Conservation (phyloP, 2,797 vertebrate species). For the Etheostoma nigrum region DNA sequence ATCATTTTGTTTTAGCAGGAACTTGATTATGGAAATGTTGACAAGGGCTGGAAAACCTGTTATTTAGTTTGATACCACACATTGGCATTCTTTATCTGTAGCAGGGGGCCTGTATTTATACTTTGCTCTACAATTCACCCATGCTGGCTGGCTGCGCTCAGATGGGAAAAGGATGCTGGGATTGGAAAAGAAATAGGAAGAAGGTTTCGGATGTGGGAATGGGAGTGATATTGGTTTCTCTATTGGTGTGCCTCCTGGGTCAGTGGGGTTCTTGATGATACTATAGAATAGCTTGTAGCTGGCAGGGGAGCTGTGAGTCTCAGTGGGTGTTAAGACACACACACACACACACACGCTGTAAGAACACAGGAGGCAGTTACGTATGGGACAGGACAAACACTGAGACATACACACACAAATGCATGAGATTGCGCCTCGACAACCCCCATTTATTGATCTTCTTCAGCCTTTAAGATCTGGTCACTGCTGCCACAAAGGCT, state of each 20-base stretch:
- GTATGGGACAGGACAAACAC: constrained; percentile 66
- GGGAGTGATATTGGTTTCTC: constrained; percentile 87
- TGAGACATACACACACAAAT: constrained; percentile 69
- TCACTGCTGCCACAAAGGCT: constrained; percentile 90
- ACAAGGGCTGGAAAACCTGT: constrained; percentile 78
- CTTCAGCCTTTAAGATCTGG: constrained; percentile 96
- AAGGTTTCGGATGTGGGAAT: constrained; percentile 71
- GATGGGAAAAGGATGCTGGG: constrained; percentile 58
- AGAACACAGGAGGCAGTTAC: constrained; percentile 68
- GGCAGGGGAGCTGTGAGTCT: constrained; percentile 73
- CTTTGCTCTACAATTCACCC: constrained; percentile 49
- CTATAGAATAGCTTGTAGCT: constrained; percentile 90
- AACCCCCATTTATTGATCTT: constrained; percentile 91
- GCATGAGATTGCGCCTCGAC: constrained; percentile 85
- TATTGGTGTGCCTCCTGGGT: constrained; percentile 85
- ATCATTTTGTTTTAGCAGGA: constrained; percentile 69
- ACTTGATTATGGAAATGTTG: constrained; percentile 85
- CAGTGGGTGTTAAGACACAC: constrained; percentile 58
- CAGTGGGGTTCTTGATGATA: constrained; percentile 90
- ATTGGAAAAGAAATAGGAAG: constrained; percentile 73
- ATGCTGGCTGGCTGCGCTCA: constrained; percentile 45
- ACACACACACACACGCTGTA: constrained; percentile 68
- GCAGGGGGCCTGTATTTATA: constrained; percentile 77
- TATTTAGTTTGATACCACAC: constrained; percentile 87
- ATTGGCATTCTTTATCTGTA: constrained; percentile 89